Evolutionary conservation across 2,797 vertebrate genomes (phyloP).

Genomic region (Vireo griseus): DNA sequence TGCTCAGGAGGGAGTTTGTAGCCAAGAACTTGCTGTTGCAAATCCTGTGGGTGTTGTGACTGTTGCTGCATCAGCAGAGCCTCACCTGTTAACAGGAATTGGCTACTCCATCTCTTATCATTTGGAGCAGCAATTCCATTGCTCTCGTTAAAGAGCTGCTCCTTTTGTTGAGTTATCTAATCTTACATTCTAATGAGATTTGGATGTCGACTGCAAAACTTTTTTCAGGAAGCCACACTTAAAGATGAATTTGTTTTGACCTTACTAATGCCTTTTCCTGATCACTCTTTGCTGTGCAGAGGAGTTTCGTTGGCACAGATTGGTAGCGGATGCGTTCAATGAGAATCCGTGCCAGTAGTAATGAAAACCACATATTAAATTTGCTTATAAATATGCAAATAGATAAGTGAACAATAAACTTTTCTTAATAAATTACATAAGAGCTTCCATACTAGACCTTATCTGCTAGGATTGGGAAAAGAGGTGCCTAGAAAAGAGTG

Average conservation of each 20-base stretch:
- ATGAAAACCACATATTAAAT: slow-evolving; percentile 6
- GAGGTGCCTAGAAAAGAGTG: neutral
- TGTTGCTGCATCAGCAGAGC: slow-evolving; percentile 57
- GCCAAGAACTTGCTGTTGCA: slow-evolving; percentile 37
- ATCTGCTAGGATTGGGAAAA: neutral
- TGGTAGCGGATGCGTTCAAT: neutral
- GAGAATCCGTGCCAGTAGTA: neutral
- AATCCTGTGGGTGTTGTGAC: slow-evolving; percentile 31
- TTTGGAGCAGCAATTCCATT: slow-evolving; percentile 22
- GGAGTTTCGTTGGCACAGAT: neutral
- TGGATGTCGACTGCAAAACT: neutral
- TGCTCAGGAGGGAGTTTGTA: neutral
- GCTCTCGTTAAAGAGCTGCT: slow-evolving; percentile 21
- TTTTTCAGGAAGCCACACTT: slow-evolving; percentile 11
- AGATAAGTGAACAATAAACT: neutral
- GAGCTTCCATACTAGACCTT: neutral
- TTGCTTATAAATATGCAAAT: neutral
- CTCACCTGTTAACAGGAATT: slow-evolving; percentile 37
- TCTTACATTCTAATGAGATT: slow-evolving; percentile 43
- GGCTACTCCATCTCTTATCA: slow-evolving; percentile 19
- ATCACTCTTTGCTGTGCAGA: neutral
- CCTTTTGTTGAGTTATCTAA: slow-evolving; percentile 46
- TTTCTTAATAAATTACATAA: neutral
- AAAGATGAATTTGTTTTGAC: slow-evolving; percentile 27
- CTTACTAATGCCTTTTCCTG: neutral